Percentiles rank a stretch among this genome's conserved stretches.
These are phyloP conservation scores for Magallana ariakensis DNA, from an alignment of 1,140 invertebrate species.

Conservation along the genomic window DNA sequence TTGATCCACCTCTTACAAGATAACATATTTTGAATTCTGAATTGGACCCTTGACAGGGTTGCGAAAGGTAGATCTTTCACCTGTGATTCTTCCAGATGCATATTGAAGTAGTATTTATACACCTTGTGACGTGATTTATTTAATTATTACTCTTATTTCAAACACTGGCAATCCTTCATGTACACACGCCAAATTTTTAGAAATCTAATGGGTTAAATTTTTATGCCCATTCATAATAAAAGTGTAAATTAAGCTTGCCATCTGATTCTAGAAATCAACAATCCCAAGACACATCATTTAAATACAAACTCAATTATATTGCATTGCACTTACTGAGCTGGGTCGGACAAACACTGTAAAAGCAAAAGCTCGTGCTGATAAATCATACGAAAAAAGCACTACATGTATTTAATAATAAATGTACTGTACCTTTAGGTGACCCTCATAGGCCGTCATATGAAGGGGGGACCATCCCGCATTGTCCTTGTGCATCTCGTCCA, in stretches of 20 bases:
- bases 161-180: too few species aligned
- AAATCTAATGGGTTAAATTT: not conserved
- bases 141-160: not conserved
- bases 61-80: not conserved
- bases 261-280: not conserved
- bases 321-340: too few species aligned
- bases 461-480: slow-evolving; percentile 94
- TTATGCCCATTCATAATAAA: not conserved
- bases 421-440: slow-evolving; percentile 88
- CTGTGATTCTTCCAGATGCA: not conserved
- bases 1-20: not conserved
- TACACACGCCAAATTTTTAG: not conserved
- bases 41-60: not conserved
- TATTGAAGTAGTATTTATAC: not conserved
- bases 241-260: not conserved
- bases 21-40: not conserved
- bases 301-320: not conserved
- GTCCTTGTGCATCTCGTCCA: slow-evolving; percentile 83
- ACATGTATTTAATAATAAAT: too few species aligned
- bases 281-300: not conserved
- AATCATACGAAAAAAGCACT: too few species aligned
- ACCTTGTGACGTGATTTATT: not conserved
- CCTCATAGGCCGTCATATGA: slow-evolving; percentile 95
- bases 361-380: too few species aligned
- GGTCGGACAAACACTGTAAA: not conserved